A percentile compares a stretch with the other conserved stretches of the same genome.
Conservation (phyloP, 2,888 invertebrate genomes). For the Sinopyrophorus schimmeli region DNA sequence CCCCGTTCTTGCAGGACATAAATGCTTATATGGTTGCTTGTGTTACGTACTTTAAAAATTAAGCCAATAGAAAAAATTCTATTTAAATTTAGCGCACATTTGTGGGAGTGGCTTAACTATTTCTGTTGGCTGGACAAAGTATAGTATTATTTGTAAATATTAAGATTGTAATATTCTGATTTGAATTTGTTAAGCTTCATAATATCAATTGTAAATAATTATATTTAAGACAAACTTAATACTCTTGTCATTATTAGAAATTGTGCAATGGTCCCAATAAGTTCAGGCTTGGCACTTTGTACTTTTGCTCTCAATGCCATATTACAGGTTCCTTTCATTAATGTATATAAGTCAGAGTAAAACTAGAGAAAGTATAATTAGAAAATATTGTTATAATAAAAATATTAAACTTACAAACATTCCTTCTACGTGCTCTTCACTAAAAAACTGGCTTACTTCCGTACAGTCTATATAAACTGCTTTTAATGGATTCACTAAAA, state of each 20-base stretch:
- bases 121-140: too few relatives aligned
- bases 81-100: too few relatives aligned
- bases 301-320: slow-evolving; percentile 63
- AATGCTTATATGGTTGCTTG: too few relatives aligned
- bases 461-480: slow-evolving; percentile 71
- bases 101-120: too few relatives aligned
- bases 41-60: too few relatives aligned
- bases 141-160: too few relatives aligned
- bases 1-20: too few relatives aligned
- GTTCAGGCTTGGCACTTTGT: slow-evolving; percentile 60
- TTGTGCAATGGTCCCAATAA: slow-evolving; percentile 64
- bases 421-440: slow-evolving; percentile 54
- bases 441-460: slow-evolving; percentile 74
- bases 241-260: slow-evolving; percentile 65
- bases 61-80: too few relatives aligned
- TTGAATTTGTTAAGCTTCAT: too few relatives aligned
- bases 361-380: slow-evolving; percentile 57
- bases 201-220: too few relatives aligned
- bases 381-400: neutral
- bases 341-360: slow-evolving; percentile 72
- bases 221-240: slow-evolving; percentile 67
- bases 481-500: slow-evolving; percentile 69
- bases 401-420: slow-evolving; percentile 51
- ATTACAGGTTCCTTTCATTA: slow-evolving; percentile 67
- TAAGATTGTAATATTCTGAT: too few relatives aligned